These are phyloP conservation scores for Papilio gigon DNA, from an alignment of 2,888 invertebrate genomes.

Conservation along the genomic window DNA sequence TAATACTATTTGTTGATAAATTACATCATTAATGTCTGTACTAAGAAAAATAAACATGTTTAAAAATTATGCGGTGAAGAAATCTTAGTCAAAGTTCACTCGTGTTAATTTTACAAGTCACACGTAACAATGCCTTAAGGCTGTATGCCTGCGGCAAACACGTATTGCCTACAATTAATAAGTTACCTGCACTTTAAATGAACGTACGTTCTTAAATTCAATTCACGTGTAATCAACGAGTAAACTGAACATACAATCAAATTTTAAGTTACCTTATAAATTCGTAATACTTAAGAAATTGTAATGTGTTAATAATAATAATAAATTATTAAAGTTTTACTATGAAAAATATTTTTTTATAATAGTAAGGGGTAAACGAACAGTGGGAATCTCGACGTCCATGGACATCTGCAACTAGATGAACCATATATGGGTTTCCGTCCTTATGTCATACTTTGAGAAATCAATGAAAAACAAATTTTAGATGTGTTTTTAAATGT, in stretches of 20 bases:
- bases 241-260: neutral
- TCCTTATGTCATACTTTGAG: too few species aligned
- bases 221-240: neutral
- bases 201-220: neutral
- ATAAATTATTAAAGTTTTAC: too few species aligned
- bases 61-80: neutral
- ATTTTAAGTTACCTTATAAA: neutral
- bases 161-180: neutral
- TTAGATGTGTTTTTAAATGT: too few species aligned
- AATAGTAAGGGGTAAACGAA: too few species aligned
- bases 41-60: neutral
- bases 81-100: conserved; percentile 2
- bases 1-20: neutral
- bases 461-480: too few species aligned
- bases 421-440: too few species aligned
- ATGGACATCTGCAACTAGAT: too few species aligned
- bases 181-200: neutral
- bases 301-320: too few species aligned
- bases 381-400: too few species aligned
- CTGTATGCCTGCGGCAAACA: neutral
- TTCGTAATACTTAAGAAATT: too few species aligned
- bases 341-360: too few species aligned
- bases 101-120: neutral
- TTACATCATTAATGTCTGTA: neutral
- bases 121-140: conserved; percentile 3